Evolutionary conservation across 2,888 invertebrate species (phyloP).

Genomic region (Omphaloscelis lunosa): DNA sequence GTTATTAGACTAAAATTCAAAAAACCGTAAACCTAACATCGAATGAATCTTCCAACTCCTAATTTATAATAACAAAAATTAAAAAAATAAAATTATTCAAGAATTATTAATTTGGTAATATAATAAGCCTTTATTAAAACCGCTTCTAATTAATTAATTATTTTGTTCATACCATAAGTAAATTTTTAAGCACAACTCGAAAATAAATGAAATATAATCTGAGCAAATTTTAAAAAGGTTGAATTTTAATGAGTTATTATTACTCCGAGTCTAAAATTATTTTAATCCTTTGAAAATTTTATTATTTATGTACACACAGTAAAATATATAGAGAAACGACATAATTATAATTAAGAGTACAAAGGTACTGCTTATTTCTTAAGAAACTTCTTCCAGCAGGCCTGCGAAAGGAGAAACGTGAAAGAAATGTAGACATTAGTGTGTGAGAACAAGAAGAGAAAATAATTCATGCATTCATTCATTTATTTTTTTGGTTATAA

Average conservation of each 20-base stretch:
- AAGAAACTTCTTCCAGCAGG: no score
- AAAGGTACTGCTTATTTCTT: no score
- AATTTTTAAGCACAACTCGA: not conserved
- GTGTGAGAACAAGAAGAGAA: no score
- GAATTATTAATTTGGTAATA: conserved; percentile 23
- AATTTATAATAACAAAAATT: not conserved
- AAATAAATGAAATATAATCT: conserved; percentile 20
- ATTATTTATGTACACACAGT: no score
- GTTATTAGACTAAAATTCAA: not conserved
- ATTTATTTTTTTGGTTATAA: no score
- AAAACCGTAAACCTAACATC: not conserved
- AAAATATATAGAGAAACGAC: no score
- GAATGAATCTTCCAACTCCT: not conserved
- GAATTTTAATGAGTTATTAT: conserved; percentile 38
- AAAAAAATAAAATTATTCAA: conserved; percentile 22
- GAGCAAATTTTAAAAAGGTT: conserved; percentile 21
- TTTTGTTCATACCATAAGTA: conserved; percentile 8
- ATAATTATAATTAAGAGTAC: no score
- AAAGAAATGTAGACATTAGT: no score
- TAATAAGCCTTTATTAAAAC: conserved; percentile 6
- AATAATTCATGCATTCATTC: no score
- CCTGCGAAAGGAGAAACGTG: no score
- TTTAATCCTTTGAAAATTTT: not conserved
- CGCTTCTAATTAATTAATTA: conserved; percentile 6
- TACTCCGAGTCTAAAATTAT: not conserved